phyloP scores from a whole-genome alignment of 2,888 invertebrate genomes.

The Heteromyza rotundicornis region DNA sequence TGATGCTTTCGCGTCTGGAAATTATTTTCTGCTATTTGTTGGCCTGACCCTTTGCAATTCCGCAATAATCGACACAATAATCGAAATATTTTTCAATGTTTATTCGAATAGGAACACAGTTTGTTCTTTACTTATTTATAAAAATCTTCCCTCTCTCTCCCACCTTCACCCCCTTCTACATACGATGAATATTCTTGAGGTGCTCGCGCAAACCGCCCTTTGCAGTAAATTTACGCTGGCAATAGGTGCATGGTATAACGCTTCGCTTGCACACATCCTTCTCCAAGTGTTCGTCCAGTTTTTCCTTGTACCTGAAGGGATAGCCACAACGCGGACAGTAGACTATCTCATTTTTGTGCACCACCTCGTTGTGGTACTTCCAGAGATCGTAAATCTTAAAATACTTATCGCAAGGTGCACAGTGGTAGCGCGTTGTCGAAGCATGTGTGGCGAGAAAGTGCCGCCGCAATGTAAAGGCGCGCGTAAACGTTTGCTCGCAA shows the following conservation, averaged over 20 bases:
- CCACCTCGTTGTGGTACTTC: constrained; percentile 26
- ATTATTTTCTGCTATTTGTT: too few species aligned
- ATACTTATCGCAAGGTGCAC: constrained; percentile 21
- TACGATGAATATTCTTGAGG: constrained; percentile 16
- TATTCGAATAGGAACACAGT: too few species aligned
- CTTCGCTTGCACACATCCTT: constrained; percentile 18
- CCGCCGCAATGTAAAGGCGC: constrained; percentile 22
- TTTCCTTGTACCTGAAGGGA: constrained; percentile 21
- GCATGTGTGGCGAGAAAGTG: constrained; percentile 22
- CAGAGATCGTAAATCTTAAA: constrained; percentile 27
- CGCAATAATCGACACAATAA: too few species aligned
- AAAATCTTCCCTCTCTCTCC: background rate
- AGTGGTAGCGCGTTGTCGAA: constrained; percentile 18
- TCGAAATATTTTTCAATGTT: too few species aligned
- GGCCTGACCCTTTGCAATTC: too few species aligned
- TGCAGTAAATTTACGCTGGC: constrained; percentile 22
- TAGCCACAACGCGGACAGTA: constrained; percentile 24
- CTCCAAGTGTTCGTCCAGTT: constrained; percentile 20
- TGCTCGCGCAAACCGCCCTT: constrained; percentile 22
- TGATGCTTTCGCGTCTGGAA: too few species aligned
- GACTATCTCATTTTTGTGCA: constrained; percentile 23
- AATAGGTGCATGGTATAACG: constrained; percentile 20
- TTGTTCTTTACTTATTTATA: background rate
- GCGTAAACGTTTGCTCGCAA: constrained; percentile 24
- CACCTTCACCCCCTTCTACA: too few species aligned